Evolutionary conservation across 2,888 invertebrate species (phyloP).

Genomic region (Heliothis peltigera): DNA sequence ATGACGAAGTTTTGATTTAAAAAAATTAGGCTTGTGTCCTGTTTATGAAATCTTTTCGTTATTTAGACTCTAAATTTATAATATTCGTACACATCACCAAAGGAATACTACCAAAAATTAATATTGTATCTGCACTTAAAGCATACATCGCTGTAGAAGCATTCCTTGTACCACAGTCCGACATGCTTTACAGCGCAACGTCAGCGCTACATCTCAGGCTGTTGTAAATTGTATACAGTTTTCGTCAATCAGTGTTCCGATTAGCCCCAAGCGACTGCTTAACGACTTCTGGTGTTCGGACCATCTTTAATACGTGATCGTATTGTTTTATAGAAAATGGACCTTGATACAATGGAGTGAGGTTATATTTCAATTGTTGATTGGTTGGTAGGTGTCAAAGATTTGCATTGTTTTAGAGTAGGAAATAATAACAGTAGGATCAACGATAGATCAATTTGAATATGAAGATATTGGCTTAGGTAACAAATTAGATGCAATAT

Average conservation of each 20-base stretch:
- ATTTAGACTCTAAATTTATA: too few relatives aligned
- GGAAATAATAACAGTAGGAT: neutral
- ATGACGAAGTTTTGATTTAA: too few relatives aligned
- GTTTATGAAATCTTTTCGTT: too few relatives aligned
- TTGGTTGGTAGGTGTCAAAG: neutral
- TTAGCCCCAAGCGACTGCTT: slow-evolving; percentile 62
- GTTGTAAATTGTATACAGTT: slow-evolving; percentile 72
- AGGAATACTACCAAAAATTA: neutral
- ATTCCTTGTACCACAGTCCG: slow-evolving; percentile 31
- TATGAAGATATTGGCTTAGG: neutral
- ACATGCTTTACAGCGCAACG: slow-evolving; percentile 64
- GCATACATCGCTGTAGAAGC: slow-evolving; percentile 17
- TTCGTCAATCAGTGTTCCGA: slow-evolving; percentile 69
- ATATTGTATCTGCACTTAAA: neutral
- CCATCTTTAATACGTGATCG: slow-evolving; percentile 46
- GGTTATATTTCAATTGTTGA: slow-evolving; percentile 17
- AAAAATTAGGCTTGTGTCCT: too few relatives aligned
- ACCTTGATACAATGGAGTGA: slow-evolving; percentile 37
- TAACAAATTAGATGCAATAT: neutral
- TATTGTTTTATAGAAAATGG: slow-evolving; percentile 52
- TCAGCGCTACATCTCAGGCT: slow-evolving; percentile 63
- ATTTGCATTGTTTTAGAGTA: neutral
- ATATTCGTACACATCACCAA: too few relatives aligned
- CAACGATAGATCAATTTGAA: neutral
- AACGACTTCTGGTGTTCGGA: slow-evolving; percentile 65